Percentiles rank a stretch among this genome's conserved stretches.
Evolutionary conservation across 2,797 vertebrate species (phyloP).

Genomic region (Gallinago solitaria): DNA sequence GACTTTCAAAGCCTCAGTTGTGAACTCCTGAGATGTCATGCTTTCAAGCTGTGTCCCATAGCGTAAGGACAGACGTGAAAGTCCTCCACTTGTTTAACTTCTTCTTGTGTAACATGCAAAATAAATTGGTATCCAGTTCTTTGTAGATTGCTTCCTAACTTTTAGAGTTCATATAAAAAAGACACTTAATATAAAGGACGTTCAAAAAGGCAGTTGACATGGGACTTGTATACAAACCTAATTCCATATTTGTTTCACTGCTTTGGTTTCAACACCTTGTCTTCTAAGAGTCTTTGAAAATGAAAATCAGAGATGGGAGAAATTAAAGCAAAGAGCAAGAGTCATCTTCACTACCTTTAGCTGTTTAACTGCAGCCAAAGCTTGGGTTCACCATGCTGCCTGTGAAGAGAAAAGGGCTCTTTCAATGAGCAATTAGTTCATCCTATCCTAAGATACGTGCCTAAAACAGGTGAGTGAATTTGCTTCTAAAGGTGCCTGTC

Average conservation of each 20-base stretch:
- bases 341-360: neutral
- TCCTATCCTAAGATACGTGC: neutral
- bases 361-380: neutral
- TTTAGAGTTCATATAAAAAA: neutral
- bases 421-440: neutral
- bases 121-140: neutral
- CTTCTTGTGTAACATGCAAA: neutral
- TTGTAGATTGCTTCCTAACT: neutral
- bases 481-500: neutral
- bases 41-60: neutral
- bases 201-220: neutral
- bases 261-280: neutral
- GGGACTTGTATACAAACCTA: neutral
- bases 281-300: neutral
- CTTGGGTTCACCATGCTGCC: neutral
- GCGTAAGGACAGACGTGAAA: neutral
- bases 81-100: neutral
- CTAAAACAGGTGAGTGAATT: neutral
- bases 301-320: neutral
- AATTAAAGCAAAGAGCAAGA: neutral
- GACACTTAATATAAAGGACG: neutral
- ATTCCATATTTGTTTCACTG: neutral
- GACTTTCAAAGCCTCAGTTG: neutral
- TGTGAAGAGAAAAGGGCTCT: neutral
- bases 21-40: neutral